Conservation (phyloP, 2,797 vertebrate species). For the Malurus splendens region DNA sequence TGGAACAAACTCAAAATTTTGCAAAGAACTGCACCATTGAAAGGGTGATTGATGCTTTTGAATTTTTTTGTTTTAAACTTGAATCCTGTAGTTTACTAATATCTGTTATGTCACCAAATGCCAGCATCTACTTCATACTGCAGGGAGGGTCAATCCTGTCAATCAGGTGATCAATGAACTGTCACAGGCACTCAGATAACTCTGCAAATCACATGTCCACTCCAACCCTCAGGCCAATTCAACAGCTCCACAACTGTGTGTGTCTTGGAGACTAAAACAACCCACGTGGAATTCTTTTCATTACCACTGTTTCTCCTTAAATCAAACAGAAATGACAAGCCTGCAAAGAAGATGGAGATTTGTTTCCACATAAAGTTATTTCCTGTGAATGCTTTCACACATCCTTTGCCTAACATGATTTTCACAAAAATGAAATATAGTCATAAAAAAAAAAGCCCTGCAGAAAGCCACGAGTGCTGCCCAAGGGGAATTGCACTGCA, state of each 20-base stretch:
- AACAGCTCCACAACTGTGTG: slow-evolving; percentile 48
- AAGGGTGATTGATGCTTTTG: background rate
- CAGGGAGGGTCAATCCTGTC: slow-evolving; percentile 67
- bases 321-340: background rate
- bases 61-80: background rate
- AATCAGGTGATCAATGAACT: slow-evolving; percentile 74
- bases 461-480: background rate
- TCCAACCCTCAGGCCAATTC: slow-evolving; percentile 73
- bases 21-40: too few species aligned
- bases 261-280: background rate
- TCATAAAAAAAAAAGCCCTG: background rate
- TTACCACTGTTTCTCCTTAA: background rate
- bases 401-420: background rate
- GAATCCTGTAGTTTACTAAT: background rate
- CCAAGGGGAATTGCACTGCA: background rate
- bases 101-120: background rate
- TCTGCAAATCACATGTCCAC: slow-evolving; percentile 83
- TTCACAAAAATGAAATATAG: slow-evolving; percentile 2
- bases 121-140: background rate
- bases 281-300: background rate
- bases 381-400: background rate
- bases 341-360: background rate
- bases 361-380: slow-evolving; percentile 29
- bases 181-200: slow-evolving; percentile 69
- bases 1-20: background rate